Evolutionary conservation across 2,113 vertebrate species (phyloP), one percentile per base, ranked within the genome.

Genomic region (Otolemur garnettii): DNA sequence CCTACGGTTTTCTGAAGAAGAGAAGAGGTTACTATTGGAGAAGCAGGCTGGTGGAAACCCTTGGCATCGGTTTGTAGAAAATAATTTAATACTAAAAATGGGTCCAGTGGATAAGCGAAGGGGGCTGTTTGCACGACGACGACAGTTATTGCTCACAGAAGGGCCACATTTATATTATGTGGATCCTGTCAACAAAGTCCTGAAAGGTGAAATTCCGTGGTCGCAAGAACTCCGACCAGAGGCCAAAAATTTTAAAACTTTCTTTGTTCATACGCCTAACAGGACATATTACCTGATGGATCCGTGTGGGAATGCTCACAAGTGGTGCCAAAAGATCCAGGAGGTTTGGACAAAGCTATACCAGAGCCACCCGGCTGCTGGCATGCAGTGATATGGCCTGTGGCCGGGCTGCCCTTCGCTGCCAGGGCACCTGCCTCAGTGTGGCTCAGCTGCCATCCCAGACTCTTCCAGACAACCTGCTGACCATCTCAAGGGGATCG

Each of bases 241-340:
- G 98, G 99, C 99, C 92, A 99, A 99, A 99, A 99, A 99, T 98
- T 99, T 99, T 98, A 99, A 99, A 99, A 99, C 99, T 6, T 99
- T 99, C 99, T 99, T 99, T 98, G 99, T 99, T 98, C 99, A 99
- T 98, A 99, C 99, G 97, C 99, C 99, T 95, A 99, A 99, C 99
- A 99, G 99, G 99, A 99, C 99, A 71, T 99, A 99, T 98, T 99
- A 99, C 99, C 99, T 99, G 99, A 99, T 99, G 99, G 99, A 99
- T 99, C 99, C 99, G 12, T 99, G 99, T n/a, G 99, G 99, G 96
- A 99, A 99, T 72, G 99, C 99, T 96, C 99, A 99, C 98, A 99
- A 99, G 97, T 99, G 99, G 99, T 99, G 99, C 98, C 99, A 99
- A 99, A 99, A 99, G 98, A 99, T 99, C 97, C 99, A 99, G 95